Percentiles rank a stretch among this genome's conserved stretches.
Evolutionary conservation across 2,797 vertebrate genomes (phyloP).

Genomic region (Pangasius sanitwongsei): DNA sequence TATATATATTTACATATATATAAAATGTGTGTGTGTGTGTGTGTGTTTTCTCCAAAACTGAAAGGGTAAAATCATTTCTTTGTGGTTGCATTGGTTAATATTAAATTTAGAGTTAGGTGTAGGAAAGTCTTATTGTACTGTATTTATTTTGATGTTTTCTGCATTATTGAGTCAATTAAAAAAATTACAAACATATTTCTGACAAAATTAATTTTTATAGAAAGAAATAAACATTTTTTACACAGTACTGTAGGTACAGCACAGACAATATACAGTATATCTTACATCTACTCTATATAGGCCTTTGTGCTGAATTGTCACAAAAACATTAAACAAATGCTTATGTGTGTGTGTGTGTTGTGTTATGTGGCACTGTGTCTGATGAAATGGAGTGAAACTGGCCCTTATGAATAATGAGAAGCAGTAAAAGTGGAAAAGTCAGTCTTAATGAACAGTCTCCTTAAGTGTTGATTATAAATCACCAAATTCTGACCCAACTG

Average conservation of each 20-base stretch:
- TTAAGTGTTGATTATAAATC: neutral
- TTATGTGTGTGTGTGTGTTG: neutral
- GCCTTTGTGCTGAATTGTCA: neutral
- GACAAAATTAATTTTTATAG: no score
- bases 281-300: neutral
- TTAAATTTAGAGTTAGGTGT: no score
- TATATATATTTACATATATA: no score
- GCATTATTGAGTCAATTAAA: no score
- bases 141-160: no score
- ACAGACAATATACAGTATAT: neutral
- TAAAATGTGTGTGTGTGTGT: no score
- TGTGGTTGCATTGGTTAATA: no score
- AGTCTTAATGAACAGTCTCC: conserved; percentile 20
- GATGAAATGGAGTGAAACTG: conserved; percentile 20
- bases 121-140: no score
- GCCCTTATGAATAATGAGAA: conserved; percentile 24
- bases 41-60: no score
- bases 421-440: conserved; percentile 9
- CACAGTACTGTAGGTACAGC: neutral
- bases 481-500: neutral
- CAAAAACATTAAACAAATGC: neutral
- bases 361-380: neutral
- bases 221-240: neutral
- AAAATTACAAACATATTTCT: no score
- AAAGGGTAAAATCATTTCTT: no score